Conservation (phyloP, 2,113 vertebrate genomes). For the Hydropotes inermis region DNA sequence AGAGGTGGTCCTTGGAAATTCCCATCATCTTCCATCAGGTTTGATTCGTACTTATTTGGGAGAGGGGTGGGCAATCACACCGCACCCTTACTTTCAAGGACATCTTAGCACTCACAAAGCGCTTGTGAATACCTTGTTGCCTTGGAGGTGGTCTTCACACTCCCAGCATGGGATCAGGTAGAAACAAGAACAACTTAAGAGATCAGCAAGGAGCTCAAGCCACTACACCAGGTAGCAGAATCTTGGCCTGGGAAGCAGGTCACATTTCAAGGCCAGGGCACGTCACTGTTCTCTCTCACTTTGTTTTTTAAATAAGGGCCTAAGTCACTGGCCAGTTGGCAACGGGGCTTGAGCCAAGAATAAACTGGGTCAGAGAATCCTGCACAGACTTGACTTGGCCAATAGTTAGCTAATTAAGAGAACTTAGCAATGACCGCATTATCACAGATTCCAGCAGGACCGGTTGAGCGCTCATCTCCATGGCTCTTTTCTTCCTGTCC, state of each 20-base stretch:
- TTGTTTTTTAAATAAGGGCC: not conserved
- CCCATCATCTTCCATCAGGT: not conserved
- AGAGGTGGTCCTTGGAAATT: not conserved
- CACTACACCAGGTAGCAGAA: not conserved
- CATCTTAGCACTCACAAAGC: not conserved
- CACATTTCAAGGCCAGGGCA: not conserved
- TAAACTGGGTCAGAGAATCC: slow-evolving; percentile 59
- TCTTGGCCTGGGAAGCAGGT: not conserved
- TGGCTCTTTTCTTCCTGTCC: not conserved
- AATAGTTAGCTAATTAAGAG: slow-evolving; percentile 58
- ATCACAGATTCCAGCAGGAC: slow-evolving; percentile 59
- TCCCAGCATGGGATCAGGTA: not conserved
- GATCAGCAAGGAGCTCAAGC: not conserved
- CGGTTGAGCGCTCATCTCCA: not conserved
- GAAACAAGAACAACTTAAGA: not conserved
- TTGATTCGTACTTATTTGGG: not conserved
- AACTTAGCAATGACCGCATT: slow-evolving; percentile 48
- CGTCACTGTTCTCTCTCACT: not conserved
- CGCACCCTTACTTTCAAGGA: not conserved
- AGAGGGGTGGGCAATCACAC: not conserved
- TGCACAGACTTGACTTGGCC: slow-evolving; percentile 58
- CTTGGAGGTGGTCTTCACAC: not conserved
- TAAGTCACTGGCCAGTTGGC: slow-evolving; percentile 53
- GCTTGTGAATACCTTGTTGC: not conserved
- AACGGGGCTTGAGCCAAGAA: slow-evolving; percentile 25